phyloP scores from a whole-genome alignment of 2,113 vertebrate genomes.

The Neogobius melanostomus region DNA sequence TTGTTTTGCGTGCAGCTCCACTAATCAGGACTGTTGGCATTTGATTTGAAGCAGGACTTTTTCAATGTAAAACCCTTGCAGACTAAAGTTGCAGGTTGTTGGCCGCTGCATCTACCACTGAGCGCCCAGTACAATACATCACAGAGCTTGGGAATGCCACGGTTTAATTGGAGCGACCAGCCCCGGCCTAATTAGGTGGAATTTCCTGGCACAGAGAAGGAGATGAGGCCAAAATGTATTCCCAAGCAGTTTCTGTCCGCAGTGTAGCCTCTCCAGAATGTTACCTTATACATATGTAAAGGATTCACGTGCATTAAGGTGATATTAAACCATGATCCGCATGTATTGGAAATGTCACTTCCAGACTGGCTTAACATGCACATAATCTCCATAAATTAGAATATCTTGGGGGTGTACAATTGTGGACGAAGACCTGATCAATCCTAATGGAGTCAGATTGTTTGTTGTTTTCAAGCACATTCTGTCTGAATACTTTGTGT shows the following conservation, averaged over 20 bases:
- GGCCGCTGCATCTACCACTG: constrained; percentile 25
- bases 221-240: constrained; percentile 21
- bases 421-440: too few relatives aligned
- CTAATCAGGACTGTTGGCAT: constrained; percentile 21
- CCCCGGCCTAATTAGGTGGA: constrained; percentile 71
- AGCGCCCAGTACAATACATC: constrained; percentile 52
- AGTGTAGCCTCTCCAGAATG: constrained; percentile 33
- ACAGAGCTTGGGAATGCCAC: constrained; percentile 64
- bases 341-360: background rate
- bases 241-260: constrained; percentile 11
- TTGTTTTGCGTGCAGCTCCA: constrained; percentile 34
- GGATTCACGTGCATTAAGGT: background rate
- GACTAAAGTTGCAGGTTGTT: constrained; percentile 17
- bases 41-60: constrained; percentile 41
- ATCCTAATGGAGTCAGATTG: too few relatives aligned
- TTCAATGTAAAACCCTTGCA: constrained; percentile 20
- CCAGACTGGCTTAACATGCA: too few relatives aligned
- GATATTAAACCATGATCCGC: background rate
- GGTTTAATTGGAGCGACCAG: constrained; percentile 71
- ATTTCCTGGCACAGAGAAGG: constrained; percentile 71
- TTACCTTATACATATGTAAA: constrained; percentile 10
- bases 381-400: too few relatives aligned
- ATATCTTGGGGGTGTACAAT: too few relatives aligned
- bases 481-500: too few relatives aligned
- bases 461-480: too few relatives aligned